Evolutionary conservation across 2,888 invertebrate genomes (phyloP).

Genomic region (Drosophila robusta): DNA sequence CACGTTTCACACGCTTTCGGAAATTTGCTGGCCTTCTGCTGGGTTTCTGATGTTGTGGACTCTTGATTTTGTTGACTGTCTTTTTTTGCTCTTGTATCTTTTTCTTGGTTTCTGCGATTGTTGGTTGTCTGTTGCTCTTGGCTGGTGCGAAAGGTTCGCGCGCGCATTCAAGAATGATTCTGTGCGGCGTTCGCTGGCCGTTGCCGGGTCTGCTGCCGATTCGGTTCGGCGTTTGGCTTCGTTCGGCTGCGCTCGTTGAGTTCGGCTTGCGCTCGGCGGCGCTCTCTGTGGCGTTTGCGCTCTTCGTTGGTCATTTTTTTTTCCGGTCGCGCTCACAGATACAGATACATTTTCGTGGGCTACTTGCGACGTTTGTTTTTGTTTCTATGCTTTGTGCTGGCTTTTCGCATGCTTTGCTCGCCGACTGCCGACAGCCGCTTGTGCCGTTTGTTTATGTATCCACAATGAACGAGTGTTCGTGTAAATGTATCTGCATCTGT

Average conservation of each 20-base stretch:
- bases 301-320: constrained; percentile 61
- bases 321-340: constrained; percentile 51
- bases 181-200: constrained; percentile 67
- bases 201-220: constrained; percentile 57
- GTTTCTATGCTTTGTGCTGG: constrained; percentile 77
- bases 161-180: constrained; percentile 85
- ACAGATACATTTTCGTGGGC: constrained; percentile 21
- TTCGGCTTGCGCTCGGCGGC: constrained; percentile 35
- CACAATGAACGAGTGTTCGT: constrained; percentile 18
- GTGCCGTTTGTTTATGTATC: constrained; percentile 71
- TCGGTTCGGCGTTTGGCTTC: constrained; percentile 29
- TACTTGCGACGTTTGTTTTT: constrained; percentile 72
- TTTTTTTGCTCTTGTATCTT: neutral
- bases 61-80: constrained; percentile 25
- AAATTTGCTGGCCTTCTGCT: constrained; percentile 20
- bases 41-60: constrained; percentile 6
- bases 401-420: constrained; percentile 70
- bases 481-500: constrained; percentile 22
- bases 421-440: constrained; percentile 16
- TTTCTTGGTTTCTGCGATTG: constrained; percentile 26
- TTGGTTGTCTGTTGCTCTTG: constrained; percentile 33
- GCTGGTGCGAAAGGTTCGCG: constrained; percentile 83
- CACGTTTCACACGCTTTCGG: constrained; percentile 45
- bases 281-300: constrained; percentile 49
- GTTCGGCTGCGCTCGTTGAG: constrained; percentile 36